phyloP scores from a whole-genome alignment of 2,888 invertebrate species.

The Athripsodes cinereus region DNA sequence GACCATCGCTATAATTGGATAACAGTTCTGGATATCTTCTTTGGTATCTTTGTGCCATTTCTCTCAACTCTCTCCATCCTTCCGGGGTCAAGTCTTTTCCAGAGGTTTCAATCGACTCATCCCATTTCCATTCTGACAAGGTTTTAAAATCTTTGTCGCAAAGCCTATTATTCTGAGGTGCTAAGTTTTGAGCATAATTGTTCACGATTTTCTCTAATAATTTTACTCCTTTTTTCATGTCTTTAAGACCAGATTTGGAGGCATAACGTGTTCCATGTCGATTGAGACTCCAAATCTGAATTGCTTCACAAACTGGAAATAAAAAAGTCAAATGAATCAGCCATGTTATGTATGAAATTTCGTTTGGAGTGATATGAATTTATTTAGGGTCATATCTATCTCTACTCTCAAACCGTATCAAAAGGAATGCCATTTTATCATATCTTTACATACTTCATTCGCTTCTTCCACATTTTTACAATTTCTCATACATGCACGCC shows the following conservation, averaged over 20 bases:
- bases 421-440: no score
- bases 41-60: conserved; percentile 57
- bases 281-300: conserved; percentile 65
- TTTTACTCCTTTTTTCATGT: conserved; percentile 48
- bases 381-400: no score
- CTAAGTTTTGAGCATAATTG: conserved; percentile 46
- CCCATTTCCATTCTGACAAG: conserved; percentile 54
- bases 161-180: conserved; percentile 36
- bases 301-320: conserved; percentile 59
- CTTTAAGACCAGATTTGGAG: conserved; percentile 44
- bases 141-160: conserved; percentile 59
- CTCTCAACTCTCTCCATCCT: conserved; percentile 60
- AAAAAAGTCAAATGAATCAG: no score
- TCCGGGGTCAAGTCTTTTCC: conserved; percentile 54
- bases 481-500: no score
- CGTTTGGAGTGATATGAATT: no score
- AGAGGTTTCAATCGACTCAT: conserved; percentile 51
- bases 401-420: no score
- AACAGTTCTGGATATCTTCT: conserved; percentile 51
- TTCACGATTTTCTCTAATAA: conserved; percentile 55
- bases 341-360: no score
- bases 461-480: no score
- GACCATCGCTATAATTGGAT: conserved; percentile 35
- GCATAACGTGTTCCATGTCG: conserved; percentile 68
- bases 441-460: no score